Percentiles rank a stretch among this genome's conserved stretches.
phyloP scores from a whole-genome alignment of 2,113 vertebrate species.

The Engraulis encrasicolus region DNA sequence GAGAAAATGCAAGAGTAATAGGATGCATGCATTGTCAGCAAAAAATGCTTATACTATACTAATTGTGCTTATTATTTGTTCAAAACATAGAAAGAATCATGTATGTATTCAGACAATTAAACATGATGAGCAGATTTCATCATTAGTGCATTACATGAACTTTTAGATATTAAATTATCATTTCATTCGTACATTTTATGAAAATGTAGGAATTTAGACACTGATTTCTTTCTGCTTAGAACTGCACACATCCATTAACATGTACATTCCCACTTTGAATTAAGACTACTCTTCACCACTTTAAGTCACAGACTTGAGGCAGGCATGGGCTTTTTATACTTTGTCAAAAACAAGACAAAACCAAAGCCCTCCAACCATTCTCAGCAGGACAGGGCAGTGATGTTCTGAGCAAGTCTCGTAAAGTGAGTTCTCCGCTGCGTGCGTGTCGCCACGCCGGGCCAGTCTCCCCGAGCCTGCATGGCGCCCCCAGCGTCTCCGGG shows the following conservation, averaged over 20 bases:
- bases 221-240: neutral
- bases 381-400: too few relatives aligned
- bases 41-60: neutral
- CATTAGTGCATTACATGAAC: neutral
- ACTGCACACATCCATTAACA: neutral
- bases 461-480: too few relatives aligned
- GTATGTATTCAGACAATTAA: neutral
- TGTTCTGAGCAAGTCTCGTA: too few relatives aligned
- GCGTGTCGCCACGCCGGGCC: neutral
- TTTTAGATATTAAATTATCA: neutral
- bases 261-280: too few relatives aligned
- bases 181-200: neutral
- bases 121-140: neutral
- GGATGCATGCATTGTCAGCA: neutral
- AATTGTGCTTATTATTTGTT: neutral
- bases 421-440: neutral
- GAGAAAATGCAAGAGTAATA: neutral
- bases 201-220: neutral
- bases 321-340: too few relatives aligned
- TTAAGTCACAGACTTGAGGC: too few relatives aligned
- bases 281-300: too few relatives aligned
- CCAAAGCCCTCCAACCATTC: neutral
- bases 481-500: too few relatives aligned
- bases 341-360: too few relatives aligned
- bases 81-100: neutral